A percentile compares a stretch with the other conserved stretches of the same genome.
Evolutionary conservation across 2,797 vertebrate genomes (phyloP).

Genomic region (Knipowitschia caucasica): DNA sequence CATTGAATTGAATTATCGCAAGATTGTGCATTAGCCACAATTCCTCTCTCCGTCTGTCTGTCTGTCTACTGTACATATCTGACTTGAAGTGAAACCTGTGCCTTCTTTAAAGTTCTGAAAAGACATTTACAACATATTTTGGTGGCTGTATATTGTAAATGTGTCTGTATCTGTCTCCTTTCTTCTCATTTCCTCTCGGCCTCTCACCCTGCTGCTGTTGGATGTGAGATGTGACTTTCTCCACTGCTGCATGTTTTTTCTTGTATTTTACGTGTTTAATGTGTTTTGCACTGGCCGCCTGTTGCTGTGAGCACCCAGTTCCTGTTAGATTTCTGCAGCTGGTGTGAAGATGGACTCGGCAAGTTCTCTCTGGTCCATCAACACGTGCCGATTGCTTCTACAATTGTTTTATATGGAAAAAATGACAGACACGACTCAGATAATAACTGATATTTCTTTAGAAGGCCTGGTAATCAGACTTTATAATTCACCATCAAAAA

Average conservation of each 20-base stretch:
- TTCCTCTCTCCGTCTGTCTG: too few relatives aligned
- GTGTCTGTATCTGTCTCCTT: neutral
- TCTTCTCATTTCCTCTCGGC: neutral
- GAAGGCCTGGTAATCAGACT: neutral
- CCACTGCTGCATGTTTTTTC: neutral
- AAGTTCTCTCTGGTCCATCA: neutral
- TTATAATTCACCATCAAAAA: too few relatives aligned
- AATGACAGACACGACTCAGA: neutral
- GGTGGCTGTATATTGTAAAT: neutral
- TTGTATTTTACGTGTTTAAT: conserved; percentile 2
- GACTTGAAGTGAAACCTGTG: too few relatives aligned
- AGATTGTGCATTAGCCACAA: too few relatives aligned
- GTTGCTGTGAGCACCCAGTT: conserved; percentile 11
- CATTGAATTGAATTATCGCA: too few relatives aligned
- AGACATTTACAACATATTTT: neutral
- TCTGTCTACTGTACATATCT: too few relatives aligned
- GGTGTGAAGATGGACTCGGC: conserved; percentile 8
- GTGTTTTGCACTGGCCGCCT: conserved; percentile 3
- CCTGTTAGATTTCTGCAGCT: conserved; percentile 1
- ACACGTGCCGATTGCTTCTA: conserved; percentile 12
- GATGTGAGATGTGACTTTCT: conserved; percentile 6
- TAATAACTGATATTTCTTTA: neutral
- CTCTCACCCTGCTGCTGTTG: neutral
- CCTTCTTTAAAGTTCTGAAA: neutral
- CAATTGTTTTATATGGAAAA: neutral